Percentiles rank a stretch among this genome's conserved stretches.
These are phyloP conservation scores for Tor tambroides DNA, from an alignment of 2,113 vertebrate species.

Conservation along the genomic window DNA sequence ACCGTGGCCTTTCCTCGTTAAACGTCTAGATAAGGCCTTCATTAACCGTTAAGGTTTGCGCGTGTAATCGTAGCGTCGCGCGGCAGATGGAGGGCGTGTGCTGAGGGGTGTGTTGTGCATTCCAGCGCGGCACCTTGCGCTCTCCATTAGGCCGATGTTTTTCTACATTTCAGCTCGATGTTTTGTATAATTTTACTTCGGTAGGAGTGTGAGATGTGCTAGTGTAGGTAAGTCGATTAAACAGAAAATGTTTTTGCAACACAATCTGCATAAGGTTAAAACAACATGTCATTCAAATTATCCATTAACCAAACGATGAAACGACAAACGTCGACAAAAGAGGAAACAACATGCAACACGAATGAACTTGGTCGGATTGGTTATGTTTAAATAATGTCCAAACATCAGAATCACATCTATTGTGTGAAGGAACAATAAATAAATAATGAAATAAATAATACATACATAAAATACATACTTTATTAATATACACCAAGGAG, in stretches of 20 bases:
- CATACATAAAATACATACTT: not conserved
- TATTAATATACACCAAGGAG: not conserved
- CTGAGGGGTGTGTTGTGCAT: constrained; percentile 46
- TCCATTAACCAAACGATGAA: constrained; percentile 11
- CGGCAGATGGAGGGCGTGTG: constrained; percentile 45
- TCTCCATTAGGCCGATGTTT: constrained; percentile 35
- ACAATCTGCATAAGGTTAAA: not conserved
- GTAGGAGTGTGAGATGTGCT: not conserved
- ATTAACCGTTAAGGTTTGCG: not conserved
- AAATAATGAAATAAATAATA: not conserved
- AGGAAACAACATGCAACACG: not conserved
- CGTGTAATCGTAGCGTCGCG: not conserved
- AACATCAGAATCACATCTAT: not conserved
- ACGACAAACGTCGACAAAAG: not conserved
- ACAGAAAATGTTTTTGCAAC: not conserved
- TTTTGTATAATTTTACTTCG: not conserved
- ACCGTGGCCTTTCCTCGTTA: not conserved
- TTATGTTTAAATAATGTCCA: not conserved
- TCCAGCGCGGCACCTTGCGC: constrained; percentile 56
- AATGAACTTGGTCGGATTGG: not conserved
- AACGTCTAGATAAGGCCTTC: not conserved
- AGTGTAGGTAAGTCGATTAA: not conserved
- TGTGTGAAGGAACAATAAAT: not conserved
- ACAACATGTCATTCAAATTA: constrained; percentile 1
- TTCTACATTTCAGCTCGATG: constrained; percentile 5